Conservation (phyloP, 2,888 invertebrate species). For the Allolobophora icterica region DNA sequence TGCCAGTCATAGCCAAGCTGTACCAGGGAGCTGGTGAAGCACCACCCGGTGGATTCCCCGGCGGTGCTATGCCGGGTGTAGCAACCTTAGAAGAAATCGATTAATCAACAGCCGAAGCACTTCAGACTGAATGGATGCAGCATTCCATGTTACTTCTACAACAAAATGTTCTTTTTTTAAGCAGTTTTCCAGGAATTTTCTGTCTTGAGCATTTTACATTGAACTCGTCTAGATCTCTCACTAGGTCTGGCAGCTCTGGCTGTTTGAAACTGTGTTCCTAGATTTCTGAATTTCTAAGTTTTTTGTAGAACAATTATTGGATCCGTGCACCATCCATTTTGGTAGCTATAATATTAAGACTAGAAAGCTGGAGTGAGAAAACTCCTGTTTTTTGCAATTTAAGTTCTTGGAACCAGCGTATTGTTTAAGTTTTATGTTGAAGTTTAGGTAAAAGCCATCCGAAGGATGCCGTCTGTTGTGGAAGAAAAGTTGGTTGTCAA, state of each 20-base stretch:
- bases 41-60: conserved; percentile 62
- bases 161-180: background rate
- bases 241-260: no score
- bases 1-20: conserved; percentile 91
- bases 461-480: background rate
- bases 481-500: background rate
- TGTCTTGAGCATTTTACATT: background rate
- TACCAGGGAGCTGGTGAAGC: conserved; percentile 74
- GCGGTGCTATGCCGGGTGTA: conserved; percentile 52
- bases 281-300: background rate
- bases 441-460: background rate
- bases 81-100: conserved; percentile 70
- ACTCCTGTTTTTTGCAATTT: no score
- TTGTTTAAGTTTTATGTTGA: background rate
- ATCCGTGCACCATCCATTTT: background rate
- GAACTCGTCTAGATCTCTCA: background rate
- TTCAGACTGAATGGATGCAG: background rate
- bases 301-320: background rate
- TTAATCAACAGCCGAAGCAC: conserved; percentile 58
- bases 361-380: background rate
- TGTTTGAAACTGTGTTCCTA: background rate
- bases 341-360: background rate
- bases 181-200: background rate
- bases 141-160: conserved; percentile 17
- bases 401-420: no score